Evolutionary conservation across 2,113 vertebrate genomes (phyloP), one percentile per base, ranked within the genome.

Genomic region (Noctilio leporinus): DNA sequence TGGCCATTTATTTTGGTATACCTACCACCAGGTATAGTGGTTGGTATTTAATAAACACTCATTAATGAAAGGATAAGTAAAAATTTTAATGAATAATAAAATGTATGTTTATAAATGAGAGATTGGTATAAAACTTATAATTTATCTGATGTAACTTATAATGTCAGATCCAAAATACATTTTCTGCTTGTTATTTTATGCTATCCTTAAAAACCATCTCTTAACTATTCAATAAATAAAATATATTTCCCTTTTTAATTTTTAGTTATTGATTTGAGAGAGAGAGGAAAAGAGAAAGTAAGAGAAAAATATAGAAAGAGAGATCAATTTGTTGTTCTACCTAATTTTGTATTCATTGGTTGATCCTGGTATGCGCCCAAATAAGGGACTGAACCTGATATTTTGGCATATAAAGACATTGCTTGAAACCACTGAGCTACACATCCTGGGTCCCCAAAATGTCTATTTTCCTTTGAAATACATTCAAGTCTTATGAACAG

Each of bases 171-270:
- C 9, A 59, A 30, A 83, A 43, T 22, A 70, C 4, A 38, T 38
- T 88, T 11, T 59, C 49, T 75, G 38, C 3, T 73, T 55, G 92
- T 80, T 97, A 95, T 86, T 90, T 86, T 83, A 64, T 47, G 19
- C 1, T 69, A 86, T 72, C 2, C 26, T 93, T 93, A n/a, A 76
- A 89, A 65, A n/a, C n/a, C 7, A 93, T 70, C 7, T 57, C 40
- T 75, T 75, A 82, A 89, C 49, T 88, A 45, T 94, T 35, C 10
- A 38, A 40, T 86, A 47, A 93, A 67, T 49, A 70, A 92, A 59
- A 59, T 59, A 28, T 59, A 59, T 22, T 57, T 57, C 22, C 10
- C 10, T 11, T 28, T 57, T 59, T 28, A 10, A 59, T 59, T 59
- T 59, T 59, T 28, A 59, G 26, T 59, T 59, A 59, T 26, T 59